Conservation (phyloP, 1,140 invertebrate genomes). For the Pemphigus obesinymphae region DNA sequence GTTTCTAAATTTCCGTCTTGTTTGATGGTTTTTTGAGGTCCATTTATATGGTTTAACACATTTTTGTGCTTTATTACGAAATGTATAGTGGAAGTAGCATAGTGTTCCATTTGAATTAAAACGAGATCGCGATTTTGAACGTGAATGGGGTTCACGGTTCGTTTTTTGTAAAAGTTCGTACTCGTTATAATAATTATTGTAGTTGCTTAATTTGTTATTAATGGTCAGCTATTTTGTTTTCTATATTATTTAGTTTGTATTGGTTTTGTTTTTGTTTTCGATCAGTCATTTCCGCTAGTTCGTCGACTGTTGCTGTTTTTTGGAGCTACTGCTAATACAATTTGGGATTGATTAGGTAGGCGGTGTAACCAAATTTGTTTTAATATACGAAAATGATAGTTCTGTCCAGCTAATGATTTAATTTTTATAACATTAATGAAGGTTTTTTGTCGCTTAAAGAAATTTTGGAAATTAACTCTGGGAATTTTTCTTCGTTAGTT, state of each 20-base stretch:
- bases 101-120: neutral
- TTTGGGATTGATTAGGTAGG: slow-evolving; percentile 3
- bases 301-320: neutral
- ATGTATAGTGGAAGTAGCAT: neutral
- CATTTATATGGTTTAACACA: neutral
- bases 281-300: slow-evolving; percentile 10
- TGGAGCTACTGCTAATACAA: neutral
- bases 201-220: neutral
- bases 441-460: neutral
- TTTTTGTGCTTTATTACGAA: neutral
- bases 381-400: neutral
- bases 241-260: slow-evolving; percentile 18
- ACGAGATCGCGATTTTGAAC: neutral
- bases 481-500: neutral
- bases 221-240: neutral
- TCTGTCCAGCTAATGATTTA: neutral
- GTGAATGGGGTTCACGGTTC: neutral
- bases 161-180: neutral
- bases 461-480: neutral
- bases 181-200: neutral
- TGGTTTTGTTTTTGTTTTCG: neutral
- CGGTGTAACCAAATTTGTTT: slow-evolving; percentile 8
- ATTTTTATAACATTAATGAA: neutral
- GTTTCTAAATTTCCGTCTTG: neutral
- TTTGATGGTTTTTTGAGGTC: neutral